These are phyloP conservation scores for Caenorhabditis inopinata DNA, from an alignment of 1,140 invertebrate species.

Conservation along the genomic window DNA sequence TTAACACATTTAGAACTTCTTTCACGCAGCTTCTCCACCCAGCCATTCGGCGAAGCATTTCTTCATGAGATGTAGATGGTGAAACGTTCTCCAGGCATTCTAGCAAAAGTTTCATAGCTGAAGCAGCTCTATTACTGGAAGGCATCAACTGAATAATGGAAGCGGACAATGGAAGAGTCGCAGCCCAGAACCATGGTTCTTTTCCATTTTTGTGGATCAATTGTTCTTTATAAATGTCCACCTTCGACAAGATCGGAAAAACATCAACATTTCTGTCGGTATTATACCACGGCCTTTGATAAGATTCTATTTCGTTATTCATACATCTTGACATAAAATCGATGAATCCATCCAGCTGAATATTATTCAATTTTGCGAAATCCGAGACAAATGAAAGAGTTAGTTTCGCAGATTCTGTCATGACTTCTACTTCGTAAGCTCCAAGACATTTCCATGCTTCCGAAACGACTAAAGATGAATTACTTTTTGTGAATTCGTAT, in stretches of 20 bases:
- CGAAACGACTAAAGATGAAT: background rate
- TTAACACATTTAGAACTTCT: background rate
- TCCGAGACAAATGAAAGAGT: background rate
- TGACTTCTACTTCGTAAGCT: background rate
- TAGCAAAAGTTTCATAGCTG: background rate
- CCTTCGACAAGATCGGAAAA: background rate
- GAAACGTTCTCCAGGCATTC: background rate
- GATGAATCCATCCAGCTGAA: background rate
- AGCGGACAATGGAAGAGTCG: background rate
- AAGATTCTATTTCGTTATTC: background rate
- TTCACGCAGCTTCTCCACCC: background rate
- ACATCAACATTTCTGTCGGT: background rate
- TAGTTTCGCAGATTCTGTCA: background rate
- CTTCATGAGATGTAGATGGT: background rate
- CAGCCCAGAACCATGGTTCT: background rate
- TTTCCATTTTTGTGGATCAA: background rate
- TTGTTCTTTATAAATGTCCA: background rate
- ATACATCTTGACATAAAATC: background rate
- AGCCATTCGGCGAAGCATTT: background rate
- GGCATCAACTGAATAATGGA: background rate
- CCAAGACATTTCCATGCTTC: background rate
- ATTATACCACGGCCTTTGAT: background rate
- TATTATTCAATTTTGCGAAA: background rate
- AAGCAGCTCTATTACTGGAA: background rate
- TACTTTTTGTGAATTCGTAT: background rate